These are phyloP conservation scores for Neodiprion virginianus DNA, from an alignment of 1,140 invertebrate species.

Conservation along the genomic window DNA sequence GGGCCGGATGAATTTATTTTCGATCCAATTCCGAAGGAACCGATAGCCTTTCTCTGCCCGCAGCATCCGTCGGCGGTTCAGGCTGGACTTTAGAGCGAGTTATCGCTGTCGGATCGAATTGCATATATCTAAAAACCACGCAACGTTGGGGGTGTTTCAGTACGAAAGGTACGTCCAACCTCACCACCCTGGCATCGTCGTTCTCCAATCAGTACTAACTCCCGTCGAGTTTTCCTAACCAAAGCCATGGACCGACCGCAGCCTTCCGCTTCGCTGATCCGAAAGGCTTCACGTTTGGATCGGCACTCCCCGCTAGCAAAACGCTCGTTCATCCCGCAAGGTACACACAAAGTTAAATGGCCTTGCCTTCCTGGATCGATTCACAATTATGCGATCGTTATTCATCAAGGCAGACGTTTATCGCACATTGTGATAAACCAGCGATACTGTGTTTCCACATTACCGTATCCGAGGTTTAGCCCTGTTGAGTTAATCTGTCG, in stretches of 20 bases:
- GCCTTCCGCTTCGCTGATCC: background rate
- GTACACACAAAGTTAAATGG: slow-evolving; percentile 7
- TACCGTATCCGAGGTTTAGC: too few species aligned
- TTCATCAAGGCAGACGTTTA: background rate
- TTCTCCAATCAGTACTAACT: slow-evolving; percentile 5
- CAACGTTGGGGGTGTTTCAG: background rate
- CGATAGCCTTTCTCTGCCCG: background rate
- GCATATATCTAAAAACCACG: slow-evolving; percentile 3
- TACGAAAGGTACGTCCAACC: background rate
- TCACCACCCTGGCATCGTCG: background rate
- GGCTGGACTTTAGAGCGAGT: background rate
- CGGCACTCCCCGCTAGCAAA: background rate
- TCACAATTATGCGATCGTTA: background rate
- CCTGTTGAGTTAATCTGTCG: too few species aligned
- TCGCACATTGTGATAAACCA: too few species aligned
- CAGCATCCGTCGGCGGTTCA: slow-evolving; percentile 1
- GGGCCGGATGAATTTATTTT: background rate
- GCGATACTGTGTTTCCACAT: too few species aligned
- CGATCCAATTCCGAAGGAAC: background rate
- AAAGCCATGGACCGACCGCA: background rate
- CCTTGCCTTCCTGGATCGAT: background rate
- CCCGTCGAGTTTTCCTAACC: background rate
- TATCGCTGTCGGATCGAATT: slow-evolving; percentile 2
- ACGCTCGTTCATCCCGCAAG: background rate
- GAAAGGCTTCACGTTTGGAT: background rate